A percentile compares a stretch with the other conserved stretches of the same genome.
Evolutionary conservation across 2,113 vertebrate genomes (phyloP).

Genomic region (Halichoerus grypus): DNA sequence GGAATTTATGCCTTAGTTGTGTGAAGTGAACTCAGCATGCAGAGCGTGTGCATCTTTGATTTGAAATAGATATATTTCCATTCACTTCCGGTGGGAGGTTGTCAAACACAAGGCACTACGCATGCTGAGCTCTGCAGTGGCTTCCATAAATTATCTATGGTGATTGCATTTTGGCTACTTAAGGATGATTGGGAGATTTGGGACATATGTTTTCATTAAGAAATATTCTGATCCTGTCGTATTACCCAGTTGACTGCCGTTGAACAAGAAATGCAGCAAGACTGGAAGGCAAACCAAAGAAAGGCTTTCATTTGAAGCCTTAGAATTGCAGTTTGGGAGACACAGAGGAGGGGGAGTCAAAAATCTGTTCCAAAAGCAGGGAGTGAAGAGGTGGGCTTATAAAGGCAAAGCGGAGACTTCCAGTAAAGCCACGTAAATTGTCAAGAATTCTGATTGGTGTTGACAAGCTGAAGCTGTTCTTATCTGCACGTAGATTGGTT

Average conservation of each 20-base stretch:
- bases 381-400: background rate
- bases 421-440: background rate
- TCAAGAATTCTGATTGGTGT: background rate
- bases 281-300: background rate
- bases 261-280: background rate
- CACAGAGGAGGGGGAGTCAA: background rate
- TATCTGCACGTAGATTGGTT: background rate
- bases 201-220: slow-evolving; percentile 21
- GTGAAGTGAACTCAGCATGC: background rate
- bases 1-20: background rate
- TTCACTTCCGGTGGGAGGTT: background rate
- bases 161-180: background rate
- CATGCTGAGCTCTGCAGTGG: background rate
- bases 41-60: background rate
- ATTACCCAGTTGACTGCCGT: background rate
- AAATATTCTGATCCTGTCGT: background rate
- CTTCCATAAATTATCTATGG: background rate
- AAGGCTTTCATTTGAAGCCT: background rate
- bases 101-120: background rate
- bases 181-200: background rate
- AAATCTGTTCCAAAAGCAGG: background rate
- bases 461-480: background rate
- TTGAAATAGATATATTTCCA: background rate
- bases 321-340: background rate
- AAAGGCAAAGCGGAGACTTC: background rate